Percentiles rank a stretch among this genome's conserved stretches.
Evolutionary conservation across 2,797 vertebrate genomes (phyloP).

Genomic region (Melopsittacus undulatus): DNA sequence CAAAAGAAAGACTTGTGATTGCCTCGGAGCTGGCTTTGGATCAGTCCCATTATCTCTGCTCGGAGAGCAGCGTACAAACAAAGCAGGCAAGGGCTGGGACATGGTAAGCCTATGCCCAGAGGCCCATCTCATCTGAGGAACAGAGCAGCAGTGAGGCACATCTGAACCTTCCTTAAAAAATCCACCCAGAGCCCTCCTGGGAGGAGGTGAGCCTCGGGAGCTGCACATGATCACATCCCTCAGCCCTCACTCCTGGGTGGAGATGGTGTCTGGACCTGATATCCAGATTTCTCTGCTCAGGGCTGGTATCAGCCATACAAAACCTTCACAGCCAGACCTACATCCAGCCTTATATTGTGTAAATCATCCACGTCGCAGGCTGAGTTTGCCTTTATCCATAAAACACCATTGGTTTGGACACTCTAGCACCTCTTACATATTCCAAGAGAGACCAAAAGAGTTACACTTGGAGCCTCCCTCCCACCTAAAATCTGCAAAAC

Average conservation of each 20-base stretch:
- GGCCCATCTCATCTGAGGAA: not conserved
- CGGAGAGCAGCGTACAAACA: not conserved
- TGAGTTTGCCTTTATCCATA: not conserved
- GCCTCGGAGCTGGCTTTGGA: conserved; percentile 38
- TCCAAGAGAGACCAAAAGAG: not conserved
- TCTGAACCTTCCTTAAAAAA: not conserved
- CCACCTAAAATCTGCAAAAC: not conserved
- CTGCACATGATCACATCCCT: fast-evolving
- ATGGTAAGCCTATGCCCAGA: not conserved
- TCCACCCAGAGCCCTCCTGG: not conserved
- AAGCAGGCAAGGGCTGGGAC: not conserved
- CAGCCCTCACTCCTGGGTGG: not conserved
- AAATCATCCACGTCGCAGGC: not conserved
- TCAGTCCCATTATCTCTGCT: conserved; percentile 54
- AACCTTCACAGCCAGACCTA: not conserved
- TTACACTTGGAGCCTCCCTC: not conserved
- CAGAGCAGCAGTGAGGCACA: not conserved
- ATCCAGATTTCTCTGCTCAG: not conserved
- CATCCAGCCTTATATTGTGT: not conserved
- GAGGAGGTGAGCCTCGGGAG: fast-evolving
- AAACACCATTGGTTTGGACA: not conserved
- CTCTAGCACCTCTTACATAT: not conserved
- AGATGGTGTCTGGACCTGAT: not conserved
- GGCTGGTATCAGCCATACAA: fast-evolving
- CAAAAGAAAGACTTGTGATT: conserved; percentile 59